Conservation (phyloP, 1,140 invertebrate genomes). For the Coenobita brevimanus region DNA sequence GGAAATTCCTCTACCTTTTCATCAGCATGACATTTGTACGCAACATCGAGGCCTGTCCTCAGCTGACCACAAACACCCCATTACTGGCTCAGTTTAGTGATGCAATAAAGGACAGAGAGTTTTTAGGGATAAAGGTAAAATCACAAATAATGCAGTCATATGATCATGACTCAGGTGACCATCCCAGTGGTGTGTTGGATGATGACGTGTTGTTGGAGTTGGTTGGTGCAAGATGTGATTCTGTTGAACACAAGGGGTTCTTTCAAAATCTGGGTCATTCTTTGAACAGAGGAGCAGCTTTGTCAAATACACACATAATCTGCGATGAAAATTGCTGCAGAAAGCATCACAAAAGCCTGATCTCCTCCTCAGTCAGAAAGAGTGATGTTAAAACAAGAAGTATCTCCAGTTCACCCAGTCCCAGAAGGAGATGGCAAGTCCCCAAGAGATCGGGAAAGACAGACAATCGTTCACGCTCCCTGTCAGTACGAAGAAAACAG, state of each 20-base stretch:
- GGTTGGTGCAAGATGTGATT: background rate
- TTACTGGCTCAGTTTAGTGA: constrained; percentile 28
- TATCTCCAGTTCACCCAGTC: too few species aligned
- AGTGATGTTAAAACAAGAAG: too few species aligned
- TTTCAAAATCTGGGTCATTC: constrained; percentile 34
- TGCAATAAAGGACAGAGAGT: constrained; percentile 26
- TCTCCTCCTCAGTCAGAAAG: too few species aligned
- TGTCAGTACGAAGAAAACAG: background rate
- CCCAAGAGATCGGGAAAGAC: too few species aligned
- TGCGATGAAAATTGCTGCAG: too few species aligned
- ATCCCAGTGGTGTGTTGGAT: background rate
- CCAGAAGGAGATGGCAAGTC: too few species aligned
- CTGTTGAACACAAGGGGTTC: constrained; percentile 23
- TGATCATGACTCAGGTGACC: background rate
- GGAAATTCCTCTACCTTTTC: constrained; percentile 38
- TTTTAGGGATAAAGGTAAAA: constrained; percentile 27
- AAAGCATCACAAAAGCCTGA: too few species aligned
- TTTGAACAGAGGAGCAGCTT: too few species aligned
- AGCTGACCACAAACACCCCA: constrained; percentile 6
- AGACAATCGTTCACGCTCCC: background rate
- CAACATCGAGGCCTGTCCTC: constrained; percentile 32
- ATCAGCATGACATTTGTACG: constrained; percentile 36
- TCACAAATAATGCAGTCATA: background rate
- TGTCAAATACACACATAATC: too few species aligned
- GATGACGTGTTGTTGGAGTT: too few species aligned